These are phyloP conservation scores for Molossus alvarezi DNA, from an alignment of 2,797 vertebrate species.

Conservation along the genomic window DNA sequence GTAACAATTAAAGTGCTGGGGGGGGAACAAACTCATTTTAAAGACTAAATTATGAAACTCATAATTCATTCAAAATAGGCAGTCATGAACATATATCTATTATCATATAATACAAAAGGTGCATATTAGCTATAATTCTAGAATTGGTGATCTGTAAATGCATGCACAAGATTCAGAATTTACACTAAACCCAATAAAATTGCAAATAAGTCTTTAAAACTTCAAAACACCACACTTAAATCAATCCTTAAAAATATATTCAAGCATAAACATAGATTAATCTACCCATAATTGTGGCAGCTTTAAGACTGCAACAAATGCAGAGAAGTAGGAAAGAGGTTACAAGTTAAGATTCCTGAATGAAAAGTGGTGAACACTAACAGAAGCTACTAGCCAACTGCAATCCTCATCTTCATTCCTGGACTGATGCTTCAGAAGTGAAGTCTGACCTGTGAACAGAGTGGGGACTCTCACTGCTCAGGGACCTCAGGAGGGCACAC, in stretches of 20 bases:
- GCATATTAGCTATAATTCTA: accelerated
- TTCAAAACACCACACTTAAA: background rate
- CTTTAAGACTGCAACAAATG: background rate
- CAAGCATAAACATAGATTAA: background rate
- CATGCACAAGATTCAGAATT: background rate
- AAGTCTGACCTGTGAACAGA: slow-evolving; percentile 84
- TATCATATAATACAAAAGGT: background rate
- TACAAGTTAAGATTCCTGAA: background rate
- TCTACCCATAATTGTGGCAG: accelerated
- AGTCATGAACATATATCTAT: background rate
- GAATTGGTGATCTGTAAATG: background rate
- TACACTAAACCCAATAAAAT: background rate
- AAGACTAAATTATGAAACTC: slow-evolving; percentile 9
- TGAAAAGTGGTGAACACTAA: background rate
- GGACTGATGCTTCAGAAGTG: slow-evolving; percentile 86
- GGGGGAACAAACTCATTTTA: background rate
- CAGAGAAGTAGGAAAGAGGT: background rate
- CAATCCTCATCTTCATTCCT: background rate
- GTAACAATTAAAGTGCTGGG: background rate
- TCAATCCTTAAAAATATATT: background rate
- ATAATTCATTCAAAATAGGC: slow-evolving; percentile 61
- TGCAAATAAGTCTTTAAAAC: background rate
- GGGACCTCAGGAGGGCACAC: slow-evolving; percentile 86
- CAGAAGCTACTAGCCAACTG: background rate
- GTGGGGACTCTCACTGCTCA: slow-evolving; percentile 84